Base-by-base conservation (phyloP, 2,113 vertebrate species). In the Fregetta grallaria region DNA sequence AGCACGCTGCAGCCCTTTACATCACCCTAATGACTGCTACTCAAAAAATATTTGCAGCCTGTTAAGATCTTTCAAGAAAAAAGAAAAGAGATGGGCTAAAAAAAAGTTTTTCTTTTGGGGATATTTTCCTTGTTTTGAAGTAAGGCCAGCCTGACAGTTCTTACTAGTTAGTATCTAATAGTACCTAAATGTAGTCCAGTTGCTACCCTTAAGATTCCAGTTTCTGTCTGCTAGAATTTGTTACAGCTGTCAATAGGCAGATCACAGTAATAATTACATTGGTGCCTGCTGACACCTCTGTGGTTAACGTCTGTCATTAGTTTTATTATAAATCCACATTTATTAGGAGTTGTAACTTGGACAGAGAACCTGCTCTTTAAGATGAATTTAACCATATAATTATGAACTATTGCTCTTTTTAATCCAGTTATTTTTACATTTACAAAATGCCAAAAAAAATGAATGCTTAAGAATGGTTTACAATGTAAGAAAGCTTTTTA, bases 71-170 rank as follows among this genome's bases (percentile, higher is more conserved):
- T 93, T 80, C 50, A 88, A 90, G 44, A 68, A 96, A 92, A 95
- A 93, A 95, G 84, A 96, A 95, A 90, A 91, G 42, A 47, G 90
- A 85, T 95, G 70, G 78, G 49, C 81, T 96, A 92, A 86, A 75
- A 86, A 40, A 74, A 82, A 83, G 70, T 71, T 30, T 86, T 95
- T 49, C 94, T 92, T 97, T 92, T 86, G 92, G 89, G 89, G 86
- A 95, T 96, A 53, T 92, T 96, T 98, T 96, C 96, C 88, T 92
- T 97, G 92, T 97, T 96, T 97, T 96, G 92, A 96, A 94, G 86
- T 97, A 90, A 91, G 71, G 86, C 91, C 84, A 97, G 80, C 80
- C 92, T 97, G 96, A 81, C 86, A 73, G 78, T 96, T 98, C 93
- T 93, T 94, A 94, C 75, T 95, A 95, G 91, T 88, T 88, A 94